Evolutionary conservation across 1,140 invertebrate species (phyloP).

Genomic region (Coenobita brevimanus): DNA sequence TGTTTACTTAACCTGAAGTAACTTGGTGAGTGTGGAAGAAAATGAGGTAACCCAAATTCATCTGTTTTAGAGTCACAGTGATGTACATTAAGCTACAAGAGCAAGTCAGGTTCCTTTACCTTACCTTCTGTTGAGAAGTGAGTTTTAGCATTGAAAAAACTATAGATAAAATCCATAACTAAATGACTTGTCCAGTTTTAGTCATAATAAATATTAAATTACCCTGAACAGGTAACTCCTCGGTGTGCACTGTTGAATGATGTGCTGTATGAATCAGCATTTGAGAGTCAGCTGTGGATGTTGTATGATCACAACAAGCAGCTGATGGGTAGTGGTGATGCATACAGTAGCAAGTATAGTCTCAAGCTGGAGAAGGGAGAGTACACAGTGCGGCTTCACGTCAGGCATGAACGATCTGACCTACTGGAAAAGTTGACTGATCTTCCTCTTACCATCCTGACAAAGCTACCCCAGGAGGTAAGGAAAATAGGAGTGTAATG

Average conservation of each 20-base stretch:
- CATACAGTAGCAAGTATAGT: slow-evolving; percentile 86
- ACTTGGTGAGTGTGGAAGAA: too few relatives aligned
- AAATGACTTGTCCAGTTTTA: too few relatives aligned
- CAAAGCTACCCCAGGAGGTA: slow-evolving; percentile 80
- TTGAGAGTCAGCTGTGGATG: slow-evolving; percentile 97
- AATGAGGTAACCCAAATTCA: too few relatives aligned
- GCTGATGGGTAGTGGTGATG: slow-evolving; percentile 88
- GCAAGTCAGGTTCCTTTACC: too few relatives aligned
- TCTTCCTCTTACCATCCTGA: slow-evolving; percentile 82
- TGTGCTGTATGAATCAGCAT: slow-evolving; percentile 94
- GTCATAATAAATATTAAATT: too few relatives aligned
- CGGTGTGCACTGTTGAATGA: slow-evolving; percentile 81
- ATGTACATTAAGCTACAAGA: too few relatives aligned
- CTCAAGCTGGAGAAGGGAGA: slow-evolving; percentile 96
- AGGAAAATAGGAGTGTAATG: too few relatives aligned
- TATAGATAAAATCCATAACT: too few relatives aligned
- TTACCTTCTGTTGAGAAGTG: too few relatives aligned
- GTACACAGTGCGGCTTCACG: slow-evolving; percentile 87
- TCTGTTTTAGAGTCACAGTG: too few relatives aligned
- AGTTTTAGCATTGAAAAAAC: too few relatives aligned
- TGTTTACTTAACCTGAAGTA: too few relatives aligned
- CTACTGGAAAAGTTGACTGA: slow-evolving; percentile 88
- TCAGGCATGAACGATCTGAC: slow-evolving; percentile 91
- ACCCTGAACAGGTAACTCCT: slow-evolving; percentile 56
- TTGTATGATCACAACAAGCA: slow-evolving; percentile 95